Evolutionary conservation across 2,888 invertebrate genomes (phyloP).

Genomic region (Poecilus cupreus): DNA sequence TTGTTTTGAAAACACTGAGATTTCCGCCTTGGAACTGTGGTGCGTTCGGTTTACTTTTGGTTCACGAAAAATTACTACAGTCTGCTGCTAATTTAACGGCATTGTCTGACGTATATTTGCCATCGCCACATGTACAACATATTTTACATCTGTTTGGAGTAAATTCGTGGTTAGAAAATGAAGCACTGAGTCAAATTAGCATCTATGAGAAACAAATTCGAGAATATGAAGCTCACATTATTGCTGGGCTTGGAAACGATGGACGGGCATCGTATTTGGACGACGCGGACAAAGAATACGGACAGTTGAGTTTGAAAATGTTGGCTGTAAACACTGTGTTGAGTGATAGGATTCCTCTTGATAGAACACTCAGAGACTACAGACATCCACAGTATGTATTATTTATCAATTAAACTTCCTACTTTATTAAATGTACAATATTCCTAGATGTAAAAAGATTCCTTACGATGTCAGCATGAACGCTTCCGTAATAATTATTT

Average conservation of each 20-base stretch:
- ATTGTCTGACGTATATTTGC: too few species aligned
- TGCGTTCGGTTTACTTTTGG: too few species aligned
- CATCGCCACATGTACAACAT: background rate
- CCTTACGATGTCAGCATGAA: conserved; percentile 80
- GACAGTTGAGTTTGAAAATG: conserved; percentile 84
- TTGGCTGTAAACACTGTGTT: conserved; percentile 92
- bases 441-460: conserved; percentile 76
- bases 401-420: conserved; percentile 63
- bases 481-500: conserved; percentile 83
- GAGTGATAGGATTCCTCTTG: conserved; percentile 91
- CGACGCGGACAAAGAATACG: conserved; percentile 79
- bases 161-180: conserved; percentile 32
- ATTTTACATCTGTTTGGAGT: conserved; percentile 36
- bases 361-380: conserved; percentile 83
- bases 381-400: conserved; percentile 73
- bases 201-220: conserved; percentile 51
- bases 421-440: conserved; percentile 37
- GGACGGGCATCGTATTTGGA: conserved; percentile 81
- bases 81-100: too few species aligned
- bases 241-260: conserved; percentile 82
- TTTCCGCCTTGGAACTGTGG: too few species aligned
- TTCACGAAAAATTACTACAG: too few species aligned
- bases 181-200: conserved; percentile 9
- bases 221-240: conserved; percentile 78
- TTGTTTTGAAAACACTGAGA: too few species aligned